These are phyloP conservation scores for Lasioglossum oenotherae DNA, from an alignment of 2,888 invertebrate species.

Conservation along the genomic window DNA sequence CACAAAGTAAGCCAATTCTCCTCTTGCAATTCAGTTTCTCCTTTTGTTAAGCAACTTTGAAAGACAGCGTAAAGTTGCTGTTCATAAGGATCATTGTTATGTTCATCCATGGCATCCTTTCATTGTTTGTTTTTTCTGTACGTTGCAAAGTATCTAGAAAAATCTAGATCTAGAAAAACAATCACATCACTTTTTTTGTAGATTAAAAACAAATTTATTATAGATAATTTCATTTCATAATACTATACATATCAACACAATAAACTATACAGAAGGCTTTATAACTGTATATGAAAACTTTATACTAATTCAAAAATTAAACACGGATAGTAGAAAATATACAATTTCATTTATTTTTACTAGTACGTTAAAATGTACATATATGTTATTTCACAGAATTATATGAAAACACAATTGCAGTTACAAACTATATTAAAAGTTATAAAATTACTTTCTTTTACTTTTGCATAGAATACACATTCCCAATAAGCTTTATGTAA, in stretches of 20 bases:
- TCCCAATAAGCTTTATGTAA: background rate
- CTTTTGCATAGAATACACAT: background rate
- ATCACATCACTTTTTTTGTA: background rate
- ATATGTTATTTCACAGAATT: background rate
- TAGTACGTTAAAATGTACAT: background rate
- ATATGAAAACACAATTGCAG: background rate
- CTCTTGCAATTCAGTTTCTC: constrained; percentile 89
- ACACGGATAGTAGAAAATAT: background rate
- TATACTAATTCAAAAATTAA: background rate
- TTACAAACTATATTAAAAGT: background rate
- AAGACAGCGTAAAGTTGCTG: constrained; percentile 93
- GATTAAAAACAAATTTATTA: background rate
- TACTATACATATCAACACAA: background rate
- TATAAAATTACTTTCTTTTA: background rate
- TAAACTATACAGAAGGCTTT: background rate
- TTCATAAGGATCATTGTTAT: constrained; percentile 89
- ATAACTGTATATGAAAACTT: background rate
- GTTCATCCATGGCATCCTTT: constrained; percentile 81
- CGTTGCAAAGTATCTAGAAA: background rate
- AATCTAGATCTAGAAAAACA: constrained; percentile 34
- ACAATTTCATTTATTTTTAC: background rate
- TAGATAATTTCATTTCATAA: background rate
- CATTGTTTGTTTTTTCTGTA: constrained; percentile 47
- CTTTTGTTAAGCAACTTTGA: constrained; percentile 91
- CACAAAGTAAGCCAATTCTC: constrained; percentile 89